phyloP scores from a whole-genome alignment of 2,888 invertebrate genomes.

The Xestia sexstrigata region DNA sequence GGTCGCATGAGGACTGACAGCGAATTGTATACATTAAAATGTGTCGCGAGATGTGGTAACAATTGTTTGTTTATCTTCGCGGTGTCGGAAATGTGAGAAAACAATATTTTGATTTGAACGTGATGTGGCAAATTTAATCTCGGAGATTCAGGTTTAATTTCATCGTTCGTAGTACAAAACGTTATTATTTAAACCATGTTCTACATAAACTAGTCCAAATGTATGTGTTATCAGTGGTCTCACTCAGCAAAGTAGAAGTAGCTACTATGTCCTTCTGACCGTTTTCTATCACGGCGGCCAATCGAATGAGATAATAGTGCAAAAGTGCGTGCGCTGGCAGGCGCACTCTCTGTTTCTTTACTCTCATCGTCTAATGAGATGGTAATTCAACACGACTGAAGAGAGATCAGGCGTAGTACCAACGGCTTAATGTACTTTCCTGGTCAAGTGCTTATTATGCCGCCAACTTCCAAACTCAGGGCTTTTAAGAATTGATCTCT shows the following conservation, averaged over 20 bases:
- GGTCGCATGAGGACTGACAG: constrained; percentile 37
- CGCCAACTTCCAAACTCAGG: neutral
- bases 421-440: no score
- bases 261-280: neutral
- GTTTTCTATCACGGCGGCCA: neutral
- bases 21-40: constrained; percentile 38
- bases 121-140: neutral
- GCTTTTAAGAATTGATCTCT: neutral
- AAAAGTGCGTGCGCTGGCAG: neutral
- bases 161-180: neutral
- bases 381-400: neutral
- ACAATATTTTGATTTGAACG: neutral
- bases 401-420: neutral
- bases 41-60: neutral
- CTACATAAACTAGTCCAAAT: neutral
- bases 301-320: neutral
- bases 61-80: constrained; percentile 24
- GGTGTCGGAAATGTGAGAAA: neutral
- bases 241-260: neutral
- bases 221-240: neutral
- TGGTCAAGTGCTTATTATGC: no score
- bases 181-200: neutral
- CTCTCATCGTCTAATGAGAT: neutral
- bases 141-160: neutral
- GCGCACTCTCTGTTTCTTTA: neutral